Base-by-base conservation (phyloP, 2,113 vertebrate species). In the Eolophus roseicapilla region DNA sequence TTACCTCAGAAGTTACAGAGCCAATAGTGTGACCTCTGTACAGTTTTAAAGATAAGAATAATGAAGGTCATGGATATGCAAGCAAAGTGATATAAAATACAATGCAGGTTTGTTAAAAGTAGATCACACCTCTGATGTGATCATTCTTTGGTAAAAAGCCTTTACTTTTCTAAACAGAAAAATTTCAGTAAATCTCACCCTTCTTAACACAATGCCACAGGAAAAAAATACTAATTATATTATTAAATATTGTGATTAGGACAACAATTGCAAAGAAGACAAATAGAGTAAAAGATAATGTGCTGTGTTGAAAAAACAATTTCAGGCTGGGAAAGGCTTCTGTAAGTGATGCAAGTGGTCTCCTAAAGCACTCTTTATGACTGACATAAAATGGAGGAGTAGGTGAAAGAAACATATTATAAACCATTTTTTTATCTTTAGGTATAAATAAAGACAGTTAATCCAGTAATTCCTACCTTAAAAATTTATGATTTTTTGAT, bases 131-230 rank as follows among this genome's bases (percentile, higher is more conserved):
- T 76, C 49, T 80, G 46, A 47, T 67, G 39, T 39, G 9, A 71
- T 29, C 4, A 29, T 44, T 76, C 6, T 81, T 69, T 17, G 4
- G 27, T 31, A 28, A 59, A 57, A 44, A 9, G 0, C 0, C 1
- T 21, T 3, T 53, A 8, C 3, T 68, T 86, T 47, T 44, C 68
- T n/a, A 27, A 3, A 59, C 7, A 86, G 21, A 27, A 90, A 84
- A 33, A 29, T 35, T 2, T 19, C 11, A 13, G 12, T 33, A 33
- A 37, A 23, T 70, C 27, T 71, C 29, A 47, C 11, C 8, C 7
- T 50, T 83, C 28, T 69, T 41, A 70, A 24, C 7, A 76, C 2
- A 57, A 46, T 5, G 4, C 3, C 8, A 21, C 4, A 28, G 7
- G 6, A 25, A 39, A 2, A 67, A 59, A 47, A 53, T 9, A 14